Evolutionary conservation across 2,797 vertebrate species (phyloP).

Genomic region (Arnoldichthys spilopterus): DNA sequence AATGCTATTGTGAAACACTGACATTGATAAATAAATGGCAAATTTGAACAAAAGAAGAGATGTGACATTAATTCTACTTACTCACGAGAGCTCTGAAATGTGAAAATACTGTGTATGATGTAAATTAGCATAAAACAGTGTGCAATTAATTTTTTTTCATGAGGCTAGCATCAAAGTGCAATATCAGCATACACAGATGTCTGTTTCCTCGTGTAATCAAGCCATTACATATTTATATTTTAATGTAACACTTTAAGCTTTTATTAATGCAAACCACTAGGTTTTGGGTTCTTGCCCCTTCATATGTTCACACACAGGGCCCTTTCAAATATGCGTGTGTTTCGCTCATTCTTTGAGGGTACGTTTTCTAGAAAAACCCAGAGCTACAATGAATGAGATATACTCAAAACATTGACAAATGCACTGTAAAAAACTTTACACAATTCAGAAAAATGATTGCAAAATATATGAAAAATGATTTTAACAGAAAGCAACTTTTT

Average conservation of each 20-base stretch:
- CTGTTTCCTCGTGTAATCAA: slow-evolving; percentile 21
- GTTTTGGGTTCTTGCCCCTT: slow-evolving; percentile 22
- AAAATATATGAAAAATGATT: slow-evolving; percentile 25
- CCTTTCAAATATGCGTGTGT: slow-evolving; percentile 3
- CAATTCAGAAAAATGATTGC: slow-evolving; percentile 22
- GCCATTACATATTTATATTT: slow-evolving; percentile 34
- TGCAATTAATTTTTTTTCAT: slow-evolving; percentile 41
- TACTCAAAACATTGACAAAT: slow-evolving; percentile 27
- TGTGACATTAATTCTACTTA: background rate
- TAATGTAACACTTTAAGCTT: slow-evolving; percentile 8
- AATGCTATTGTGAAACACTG: slow-evolving; percentile 40
- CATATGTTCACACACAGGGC: slow-evolving; percentile 2
- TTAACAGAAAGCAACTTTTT: slow-evolving; percentile 25
- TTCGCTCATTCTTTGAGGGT: slow-evolving; percentile 11
- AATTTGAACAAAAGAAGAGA: background rate
- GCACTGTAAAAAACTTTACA: slow-evolving; percentile 20
- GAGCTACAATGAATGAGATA: slow-evolving; percentile 1
- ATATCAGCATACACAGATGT: slow-evolving; percentile 35
- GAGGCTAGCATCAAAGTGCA: slow-evolving; percentile 55
- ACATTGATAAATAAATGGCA: slow-evolving; percentile 30
- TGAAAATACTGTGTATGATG: slow-evolving; percentile 28
- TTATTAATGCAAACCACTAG: background rate
- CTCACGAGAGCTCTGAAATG: slow-evolving; percentile 22
- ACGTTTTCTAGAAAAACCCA: background rate
- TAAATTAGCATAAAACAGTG: slow-evolving; percentile 31